Percentiles rank a stretch among this genome's conserved stretches.
phyloP scores from a whole-genome alignment of 2,888 invertebrate species.

The Leptopilina syphax region DNA sequence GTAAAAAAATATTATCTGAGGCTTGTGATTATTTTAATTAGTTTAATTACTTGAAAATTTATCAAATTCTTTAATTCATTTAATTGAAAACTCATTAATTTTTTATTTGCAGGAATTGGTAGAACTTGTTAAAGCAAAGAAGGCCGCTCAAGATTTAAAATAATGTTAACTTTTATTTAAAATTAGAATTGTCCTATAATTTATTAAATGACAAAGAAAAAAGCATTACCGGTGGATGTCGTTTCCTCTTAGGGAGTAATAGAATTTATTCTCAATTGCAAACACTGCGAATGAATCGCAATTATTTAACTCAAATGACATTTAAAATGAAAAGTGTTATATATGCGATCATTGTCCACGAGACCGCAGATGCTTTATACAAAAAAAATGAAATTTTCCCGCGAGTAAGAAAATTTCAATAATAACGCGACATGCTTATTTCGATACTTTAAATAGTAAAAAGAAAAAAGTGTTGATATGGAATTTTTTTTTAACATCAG shows the following conservation, averaged over 20 bases:
- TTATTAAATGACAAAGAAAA: slow-evolving; percentile 59
- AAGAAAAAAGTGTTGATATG: neutral
- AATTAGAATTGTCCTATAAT: slow-evolving; percentile 51
- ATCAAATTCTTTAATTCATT: too few relatives aligned
- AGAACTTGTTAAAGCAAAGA: slow-evolving; percentile 97
- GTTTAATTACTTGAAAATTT: too few relatives aligned
- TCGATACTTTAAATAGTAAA: slow-evolving; percentile 9
- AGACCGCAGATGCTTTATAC: slow-evolving; percentile 19
- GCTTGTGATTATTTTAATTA: too few relatives aligned
- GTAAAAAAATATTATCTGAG: too few relatives aligned
- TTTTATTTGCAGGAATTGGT: slow-evolving; percentile 86
- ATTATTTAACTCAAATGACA: neutral
- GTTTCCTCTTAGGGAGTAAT: slow-evolving; percentile 42
- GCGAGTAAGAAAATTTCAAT: slow-evolving; percentile 5
- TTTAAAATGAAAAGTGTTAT: neutral
- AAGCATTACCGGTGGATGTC: slow-evolving; percentile 43
- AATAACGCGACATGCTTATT: slow-evolving; percentile 12
- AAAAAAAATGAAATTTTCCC: slow-evolving; percentile 5
- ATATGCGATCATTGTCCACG: slow-evolving; percentile 2
- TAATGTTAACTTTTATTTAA: slow-evolving; percentile 58
- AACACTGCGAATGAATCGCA: slow-evolving; percentile 39
- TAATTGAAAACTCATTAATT: slow-evolving; percentile 26
- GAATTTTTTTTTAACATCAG: neutral
- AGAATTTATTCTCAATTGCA: neutral
- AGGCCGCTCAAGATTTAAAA: slow-evolving; percentile 83